These are phyloP conservation scores for Cynoglossus semilaevis DNA, from an alignment of 2,113 vertebrate species.

Conservation along the genomic window DNA sequence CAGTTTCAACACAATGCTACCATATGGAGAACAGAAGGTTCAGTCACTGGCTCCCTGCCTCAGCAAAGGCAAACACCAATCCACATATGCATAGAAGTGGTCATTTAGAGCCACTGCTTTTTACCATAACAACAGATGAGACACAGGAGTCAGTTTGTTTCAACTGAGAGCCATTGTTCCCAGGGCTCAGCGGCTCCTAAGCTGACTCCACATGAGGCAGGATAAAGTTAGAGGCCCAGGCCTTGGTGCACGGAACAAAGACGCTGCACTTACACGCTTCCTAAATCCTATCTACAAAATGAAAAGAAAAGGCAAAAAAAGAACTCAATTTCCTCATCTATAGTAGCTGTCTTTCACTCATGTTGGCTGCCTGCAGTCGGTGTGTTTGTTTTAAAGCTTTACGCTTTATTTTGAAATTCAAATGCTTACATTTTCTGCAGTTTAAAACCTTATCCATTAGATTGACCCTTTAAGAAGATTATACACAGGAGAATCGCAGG, in stretches of 20 bases:
- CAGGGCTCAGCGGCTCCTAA: slow-evolving; percentile 69
- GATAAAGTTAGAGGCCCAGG: slow-evolving; percentile 77
- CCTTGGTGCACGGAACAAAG: slow-evolving; percentile 76
- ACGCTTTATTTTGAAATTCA: slow-evolving; percentile 9
- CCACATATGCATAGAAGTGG: slow-evolving; percentile 73
- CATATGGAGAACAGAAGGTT: slow-evolving; percentile 93
- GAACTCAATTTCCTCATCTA: slow-evolving; percentile 69
- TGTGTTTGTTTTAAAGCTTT: slow-evolving; percentile 4
- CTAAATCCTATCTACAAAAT: slow-evolving; percentile 75
- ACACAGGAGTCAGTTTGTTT: slow-evolving; percentile 75
- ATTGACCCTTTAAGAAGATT: too few relatives aligned
- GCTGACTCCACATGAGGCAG: slow-evolving; percentile 80
- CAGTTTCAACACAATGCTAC: slow-evolving; percentile 85
- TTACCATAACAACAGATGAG: slow-evolving; percentile 83
- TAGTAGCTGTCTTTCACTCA: slow-evolving; percentile 70
- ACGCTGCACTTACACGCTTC: slow-evolving; percentile 75
- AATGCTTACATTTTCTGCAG: slow-evolving; percentile 2
- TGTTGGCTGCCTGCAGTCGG: slow-evolving; percentile 42
- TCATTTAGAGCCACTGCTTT: slow-evolving; percentile 71
- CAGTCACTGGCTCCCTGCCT: slow-evolving; percentile 74
- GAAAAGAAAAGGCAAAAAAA: slow-evolving; percentile 57
- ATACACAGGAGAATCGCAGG: too few relatives aligned
- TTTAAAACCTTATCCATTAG: too few relatives aligned
- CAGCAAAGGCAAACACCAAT: slow-evolving; percentile 79
- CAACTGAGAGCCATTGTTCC: slow-evolving; percentile 69